Evolutionary conservation across 2,888 invertebrate genomes (phyloP).

Genomic region (Harpalus rubripes): DNA sequence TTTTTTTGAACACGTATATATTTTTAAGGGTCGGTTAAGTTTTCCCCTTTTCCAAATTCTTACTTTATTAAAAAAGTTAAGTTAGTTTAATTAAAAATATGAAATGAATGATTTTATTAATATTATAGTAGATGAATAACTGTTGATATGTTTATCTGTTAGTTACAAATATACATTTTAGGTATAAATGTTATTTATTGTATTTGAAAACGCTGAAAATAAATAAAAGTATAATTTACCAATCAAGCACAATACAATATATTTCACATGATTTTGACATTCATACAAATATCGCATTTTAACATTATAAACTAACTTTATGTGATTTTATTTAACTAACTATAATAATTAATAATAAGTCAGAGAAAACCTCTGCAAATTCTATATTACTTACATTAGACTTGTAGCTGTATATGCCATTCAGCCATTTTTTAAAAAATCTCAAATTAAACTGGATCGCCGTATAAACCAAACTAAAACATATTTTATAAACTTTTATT

Average conservation of each 20-base stretch:
- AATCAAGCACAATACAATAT: slow-evolving; percentile 79
- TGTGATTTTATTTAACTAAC: slow-evolving; percentile 71
- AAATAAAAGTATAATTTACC: slow-evolving; percentile 64
- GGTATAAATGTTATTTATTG: slow-evolving; percentile 9
- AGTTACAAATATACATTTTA: not conserved
- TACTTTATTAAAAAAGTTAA: too few species aligned
- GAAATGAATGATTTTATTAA: too few species aligned
- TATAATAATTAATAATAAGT: slow-evolving; percentile 70
- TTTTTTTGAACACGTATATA: too few species aligned
- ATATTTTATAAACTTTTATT: slow-evolving; percentile 66
- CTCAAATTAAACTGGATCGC: slow-evolving; percentile 51
- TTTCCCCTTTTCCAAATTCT: too few species aligned
- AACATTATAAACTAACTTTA: slow-evolving; percentile 63
- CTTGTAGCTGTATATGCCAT: slow-evolving; percentile 45
- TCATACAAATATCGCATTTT: slow-evolving; percentile 75
- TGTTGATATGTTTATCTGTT: not conserved
- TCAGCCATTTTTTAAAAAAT: slow-evolving; percentile 58
- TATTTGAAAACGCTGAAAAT: slow-evolving; percentile 42
- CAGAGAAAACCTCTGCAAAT: slow-evolving; percentile 61
- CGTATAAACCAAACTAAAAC: slow-evolving; percentile 55
- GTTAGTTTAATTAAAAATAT: too few species aligned
- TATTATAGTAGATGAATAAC: not conserved
- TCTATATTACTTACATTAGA: slow-evolving; percentile 62
- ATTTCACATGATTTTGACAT: slow-evolving; percentile 78
- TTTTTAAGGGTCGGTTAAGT: too few species aligned